phyloP scores from a whole-genome alignment of 1,140 invertebrate genomes.

The Trialeurodes vaporariorum region DNA sequence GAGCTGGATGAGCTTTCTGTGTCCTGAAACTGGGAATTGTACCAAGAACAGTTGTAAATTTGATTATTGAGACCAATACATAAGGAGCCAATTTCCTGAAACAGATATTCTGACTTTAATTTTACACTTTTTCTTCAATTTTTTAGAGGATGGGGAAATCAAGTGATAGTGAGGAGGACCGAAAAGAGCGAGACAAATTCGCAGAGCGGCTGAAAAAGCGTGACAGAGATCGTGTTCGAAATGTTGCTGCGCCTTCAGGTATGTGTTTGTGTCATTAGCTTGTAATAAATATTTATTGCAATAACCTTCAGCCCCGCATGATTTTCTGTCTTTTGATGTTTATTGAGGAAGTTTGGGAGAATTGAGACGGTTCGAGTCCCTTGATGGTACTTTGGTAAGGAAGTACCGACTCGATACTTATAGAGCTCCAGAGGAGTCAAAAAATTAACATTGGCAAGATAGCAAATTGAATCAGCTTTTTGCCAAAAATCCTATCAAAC shows the following conservation, averaged over 20 bases:
- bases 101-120: too few species aligned
- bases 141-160: not conserved
- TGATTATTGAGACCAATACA: too few species aligned
- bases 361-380: not conserved
- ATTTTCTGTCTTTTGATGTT: not conserved
- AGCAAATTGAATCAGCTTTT: too few species aligned
- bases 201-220: slow-evolving; percentile 73
- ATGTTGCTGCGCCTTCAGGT: slow-evolving; percentile 50
- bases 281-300: not conserved
- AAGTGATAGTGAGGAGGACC: slow-evolving; percentile 27
- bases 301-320: not conserved
- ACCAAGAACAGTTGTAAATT: too few species aligned
- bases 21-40: too few species aligned
- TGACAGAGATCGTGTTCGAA: slow-evolving; percentile 81
- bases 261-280: slow-evolving; percentile 10
- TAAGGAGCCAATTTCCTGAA: too few species aligned
- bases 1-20: too few species aligned
- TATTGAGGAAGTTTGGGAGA: not conserved
- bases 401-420: too few species aligned
- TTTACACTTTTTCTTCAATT: not conserved
- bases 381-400: not conserved
- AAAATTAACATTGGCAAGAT: too few species aligned
- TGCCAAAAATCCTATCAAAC: too few species aligned
- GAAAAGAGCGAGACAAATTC: slow-evolving; percentile 82
- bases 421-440: too few species aligned